phyloP scores from a whole-genome alignment of 2,113 vertebrate species.

The Tenebrosternarchus preto region DNA sequence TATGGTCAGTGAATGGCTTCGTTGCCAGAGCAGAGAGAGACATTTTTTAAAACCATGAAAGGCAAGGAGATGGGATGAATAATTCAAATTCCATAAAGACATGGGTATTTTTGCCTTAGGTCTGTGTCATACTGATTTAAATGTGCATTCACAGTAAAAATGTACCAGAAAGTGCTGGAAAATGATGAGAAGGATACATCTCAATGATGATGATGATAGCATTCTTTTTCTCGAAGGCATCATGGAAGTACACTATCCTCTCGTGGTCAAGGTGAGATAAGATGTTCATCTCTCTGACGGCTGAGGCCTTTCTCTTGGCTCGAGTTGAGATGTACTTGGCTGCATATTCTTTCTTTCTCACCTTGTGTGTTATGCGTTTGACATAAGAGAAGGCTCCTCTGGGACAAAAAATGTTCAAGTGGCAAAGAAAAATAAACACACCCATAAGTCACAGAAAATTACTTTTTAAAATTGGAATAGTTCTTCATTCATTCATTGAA shows the following conservation, averaged over 20 bases:
- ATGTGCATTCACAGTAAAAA: not conserved
- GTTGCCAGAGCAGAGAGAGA: not conserved
- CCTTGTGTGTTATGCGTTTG: constrained; percentile 87
- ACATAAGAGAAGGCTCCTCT: constrained; percentile 98
- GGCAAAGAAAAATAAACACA: not conserved
- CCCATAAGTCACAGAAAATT: not conserved
- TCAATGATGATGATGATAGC: constrained; percentile 89
- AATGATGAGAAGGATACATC: constrained; percentile 81
- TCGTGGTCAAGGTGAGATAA: constrained; percentile 90
- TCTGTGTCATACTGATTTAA: not conserved
- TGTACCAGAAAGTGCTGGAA: not conserved
- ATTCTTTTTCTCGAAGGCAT: constrained; percentile 94
- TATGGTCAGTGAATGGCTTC: not conserved
- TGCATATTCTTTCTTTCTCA: constrained; percentile 81
- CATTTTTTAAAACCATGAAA: not conserved
- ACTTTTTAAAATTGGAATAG: too few species aligned
- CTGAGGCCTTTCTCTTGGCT: constrained; percentile 85
- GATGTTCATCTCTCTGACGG: constrained; percentile 83
- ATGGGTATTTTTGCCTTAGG: not conserved
- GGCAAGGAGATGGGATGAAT: not conserved
- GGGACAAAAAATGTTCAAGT: constrained; percentile 35
- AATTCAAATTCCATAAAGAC: not conserved
- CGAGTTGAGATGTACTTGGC: constrained; percentile 94
- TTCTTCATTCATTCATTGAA: too few species aligned
- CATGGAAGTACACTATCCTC: constrained; percentile 88